Evolutionary conservation across 1,140 invertebrate genomes (phyloP), one percentile per base, ranked within the genome.

Genomic region (Camponotus vicinus): DNA sequence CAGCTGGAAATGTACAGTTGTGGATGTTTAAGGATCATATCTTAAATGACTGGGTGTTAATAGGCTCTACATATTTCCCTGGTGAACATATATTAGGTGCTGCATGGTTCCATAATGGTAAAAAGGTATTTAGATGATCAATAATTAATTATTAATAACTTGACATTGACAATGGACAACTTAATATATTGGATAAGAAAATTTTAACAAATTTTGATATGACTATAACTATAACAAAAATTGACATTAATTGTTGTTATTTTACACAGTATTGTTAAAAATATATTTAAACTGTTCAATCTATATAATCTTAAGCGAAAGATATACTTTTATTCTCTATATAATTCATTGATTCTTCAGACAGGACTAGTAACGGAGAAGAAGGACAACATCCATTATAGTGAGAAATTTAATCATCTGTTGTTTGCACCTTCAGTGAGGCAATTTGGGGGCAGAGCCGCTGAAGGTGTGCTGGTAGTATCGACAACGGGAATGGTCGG

Each of bases 401-500:
- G 96, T 73, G 98, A 99, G 59, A 98, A 98, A 93, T 98, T 98
- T 92, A 97, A 96, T 89, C 95, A 98, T 92, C 92, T 97, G 15
- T 96, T 97, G 76, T 97, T 98, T 92, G 96, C 96, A 13, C 98
- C 98, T 66, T 98, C 98, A 0, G 96, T 99, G 0, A 96, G 97
- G 92, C 97, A 98, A 89, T 98, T 99, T 95, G 98, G 98, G 1
- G 97, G 98, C 34, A 96, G 97, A 86, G 97, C 98, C 8, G 95
- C 97, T 27, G 97, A 98, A 92, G 98, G 98, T 0, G 98, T 97
- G 90, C 93, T 98, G 45, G 95, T 98, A 40, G 96, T 99, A 32
- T 98, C 98, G 3, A 97, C 97, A 0, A 98, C 98, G 11, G 98
- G 98, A 2, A 96, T 99, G 95, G 95, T 98, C 34, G 97, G 97